These are phyloP conservation scores for Acanthopleura granulata DNA, from an alignment of 2,888 invertebrate species.

Conservation along the genomic window DNA sequence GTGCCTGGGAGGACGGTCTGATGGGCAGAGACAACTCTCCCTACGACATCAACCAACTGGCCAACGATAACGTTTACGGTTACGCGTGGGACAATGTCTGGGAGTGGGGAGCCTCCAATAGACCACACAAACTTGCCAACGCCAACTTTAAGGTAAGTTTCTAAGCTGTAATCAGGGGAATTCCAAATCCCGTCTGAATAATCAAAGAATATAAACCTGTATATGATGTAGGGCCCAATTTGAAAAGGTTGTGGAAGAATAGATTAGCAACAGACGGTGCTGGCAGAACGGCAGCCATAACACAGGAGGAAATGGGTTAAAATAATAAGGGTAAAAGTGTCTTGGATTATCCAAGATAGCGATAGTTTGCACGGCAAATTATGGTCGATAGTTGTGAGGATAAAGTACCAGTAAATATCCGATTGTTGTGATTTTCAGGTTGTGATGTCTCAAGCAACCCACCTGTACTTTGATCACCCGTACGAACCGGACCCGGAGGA, in stretches of 20 bases:
- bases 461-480: conserved; percentile 61
- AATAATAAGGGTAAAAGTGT: too few species aligned
- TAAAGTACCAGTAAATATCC: background rate
- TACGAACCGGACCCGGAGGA: conserved; percentile 62
- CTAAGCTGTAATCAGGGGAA: too few species aligned
- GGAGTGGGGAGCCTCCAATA: conserved; percentile 30
- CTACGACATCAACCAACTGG: conserved; percentile 21
- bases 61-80: conserved; percentile 27
- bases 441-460: conserved; percentile 57
- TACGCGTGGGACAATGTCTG: conserved; percentile 40
- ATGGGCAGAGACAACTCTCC: conserved; percentile 17
- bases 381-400: too few species aligned
- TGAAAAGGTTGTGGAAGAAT: too few species aligned
- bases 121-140: conserved; percentile 37
- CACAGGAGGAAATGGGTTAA: too few species aligned
- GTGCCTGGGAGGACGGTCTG: conserved; percentile 42
- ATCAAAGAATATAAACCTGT: too few species aligned
- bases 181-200: too few species aligned
- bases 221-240: too few species aligned
- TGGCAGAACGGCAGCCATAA: too few species aligned
- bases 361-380: too few species aligned
- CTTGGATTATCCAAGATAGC: too few species aligned
- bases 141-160: conserved; percentile 35
- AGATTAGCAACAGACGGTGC: too few species aligned
- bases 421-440: conserved; percentile 40